Evolutionary conservation across 92 coral and sea anemone species (phyloP), one percentile per base, ranked within the genome.

Genomic region (Heteractis magnifica): DNA sequence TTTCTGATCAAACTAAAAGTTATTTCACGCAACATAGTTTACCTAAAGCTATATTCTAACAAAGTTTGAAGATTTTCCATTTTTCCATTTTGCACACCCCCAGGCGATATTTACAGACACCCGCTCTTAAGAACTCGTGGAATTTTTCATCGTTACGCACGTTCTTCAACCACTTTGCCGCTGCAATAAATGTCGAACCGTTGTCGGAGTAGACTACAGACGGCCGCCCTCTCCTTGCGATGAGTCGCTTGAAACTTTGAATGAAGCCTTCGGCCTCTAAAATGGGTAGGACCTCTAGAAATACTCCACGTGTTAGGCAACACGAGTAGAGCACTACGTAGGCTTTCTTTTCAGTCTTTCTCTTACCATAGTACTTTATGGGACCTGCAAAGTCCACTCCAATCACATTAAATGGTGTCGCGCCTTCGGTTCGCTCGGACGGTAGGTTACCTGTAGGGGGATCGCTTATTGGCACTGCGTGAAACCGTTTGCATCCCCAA

Each of bases 311-410:
- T 18, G 94, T 88, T 3, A 85, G 90, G 21, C 90, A 62, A 21
- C 94, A 88, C 14, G 85, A 82, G 60, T 87, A 88, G 65, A 91
- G 78, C 10, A 84, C 92, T 1, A 88, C 75, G 70, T 91, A 88
- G 56, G 88, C 84, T 56, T 89, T 91, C n/a, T 58, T 19, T 52
- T 82, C 87, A 15, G 77, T 82, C 56, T 86, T 91, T 58, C 81
- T 51, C 41, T 89, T 85, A 51, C 74, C 73, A 6, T 53, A 79
- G 82, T 86, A 86, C 86, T 77, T 82, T 12, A 91, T 81, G 1
- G 94, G 92, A 0, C 92, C 90, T 23, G 89, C 88, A n/a, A 89
- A 88, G 62, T 91, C 92, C 7, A 88, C 90, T 0, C 87, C 87
- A 16, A 84, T 81, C 51, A 87, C 88, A 48, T 81, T 75, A 60